Evolutionary conservation across 2,113 vertebrate species (phyloP).

Genomic region (Sitta europaea): DNA sequence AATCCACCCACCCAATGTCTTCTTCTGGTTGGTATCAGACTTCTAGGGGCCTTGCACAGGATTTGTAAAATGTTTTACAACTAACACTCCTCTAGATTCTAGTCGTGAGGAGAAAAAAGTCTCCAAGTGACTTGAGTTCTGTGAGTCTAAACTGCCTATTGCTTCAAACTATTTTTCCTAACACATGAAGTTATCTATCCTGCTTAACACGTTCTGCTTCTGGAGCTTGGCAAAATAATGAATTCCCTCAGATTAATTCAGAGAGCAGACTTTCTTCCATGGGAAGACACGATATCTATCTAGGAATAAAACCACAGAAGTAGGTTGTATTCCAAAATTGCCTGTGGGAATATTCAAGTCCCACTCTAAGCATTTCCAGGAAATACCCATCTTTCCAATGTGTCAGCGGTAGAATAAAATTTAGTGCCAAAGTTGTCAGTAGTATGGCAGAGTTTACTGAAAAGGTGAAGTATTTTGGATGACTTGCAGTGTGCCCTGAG

Average conservation of each 20-base stretch:
- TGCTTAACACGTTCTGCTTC: neutral
- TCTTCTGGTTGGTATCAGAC: neutral
- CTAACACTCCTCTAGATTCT: neutral
- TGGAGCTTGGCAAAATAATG: neutral
- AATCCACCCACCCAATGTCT: neutral
- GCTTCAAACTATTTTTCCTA: neutral
- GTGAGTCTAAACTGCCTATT: neutral
- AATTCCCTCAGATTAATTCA: neutral
- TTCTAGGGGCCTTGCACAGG: neutral
- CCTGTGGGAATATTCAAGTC: neutral
- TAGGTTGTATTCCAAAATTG: neutral
- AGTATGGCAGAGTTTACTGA: neutral
- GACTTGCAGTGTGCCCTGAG: neutral
- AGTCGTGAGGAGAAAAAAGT: neutral
- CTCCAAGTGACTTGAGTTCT: neutral
- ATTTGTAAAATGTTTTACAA: neutral
- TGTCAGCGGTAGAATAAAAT: neutral
- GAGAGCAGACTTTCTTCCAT: neutral
- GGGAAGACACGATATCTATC: neutral
- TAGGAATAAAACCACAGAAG: conserved; percentile 45
- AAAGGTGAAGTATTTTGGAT: neutral
- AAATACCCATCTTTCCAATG: neutral
- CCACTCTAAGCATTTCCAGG: neutral
- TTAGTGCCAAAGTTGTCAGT: neutral
- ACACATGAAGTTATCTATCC: neutral